These are phyloP conservation scores for Galendromus occidentalis DNA, from an alignment of 1,140 invertebrate genomes.

Conservation along the genomic window DNA sequence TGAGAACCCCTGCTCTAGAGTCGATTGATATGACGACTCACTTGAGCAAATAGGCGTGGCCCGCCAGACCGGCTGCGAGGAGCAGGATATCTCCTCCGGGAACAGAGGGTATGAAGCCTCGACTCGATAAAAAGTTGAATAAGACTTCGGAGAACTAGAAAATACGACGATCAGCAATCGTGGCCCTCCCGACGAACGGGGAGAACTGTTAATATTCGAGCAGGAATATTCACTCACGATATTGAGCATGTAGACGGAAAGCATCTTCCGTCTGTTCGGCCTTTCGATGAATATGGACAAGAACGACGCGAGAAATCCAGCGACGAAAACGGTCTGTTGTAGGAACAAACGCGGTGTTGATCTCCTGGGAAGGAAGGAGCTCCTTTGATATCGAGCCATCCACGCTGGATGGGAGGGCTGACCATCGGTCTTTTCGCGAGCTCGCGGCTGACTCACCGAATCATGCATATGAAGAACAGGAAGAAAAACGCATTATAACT, in stretches of 20 bases:
- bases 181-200: no score
- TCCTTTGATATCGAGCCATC: no score
- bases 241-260: not conserved
- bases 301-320: not conserved
- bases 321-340: not conserved
- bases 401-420: no score
- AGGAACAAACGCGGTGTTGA: not conserved
- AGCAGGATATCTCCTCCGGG: not conserved
- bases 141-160: not conserved
- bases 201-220: not conserved
- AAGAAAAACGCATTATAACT: conserved; percentile 8
- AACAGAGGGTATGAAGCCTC: not conserved
- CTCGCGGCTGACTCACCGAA: not conserved
- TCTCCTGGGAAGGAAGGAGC: no score
- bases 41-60: not conserved
- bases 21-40: not conserved
- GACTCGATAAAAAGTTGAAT: not conserved
- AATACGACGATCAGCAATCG: no score
- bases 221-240: not conserved
- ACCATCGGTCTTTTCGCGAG: no score
- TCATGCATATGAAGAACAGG: conserved; percentile 1
- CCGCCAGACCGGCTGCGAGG: not conserved
- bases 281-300: not conserved
- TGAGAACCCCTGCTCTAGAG: no score
- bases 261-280: not conserved